These are phyloP conservation scores for Drosophila hamatofila DNA, from an alignment of 2,888 invertebrate genomes.

Conservation along the genomic window DNA sequence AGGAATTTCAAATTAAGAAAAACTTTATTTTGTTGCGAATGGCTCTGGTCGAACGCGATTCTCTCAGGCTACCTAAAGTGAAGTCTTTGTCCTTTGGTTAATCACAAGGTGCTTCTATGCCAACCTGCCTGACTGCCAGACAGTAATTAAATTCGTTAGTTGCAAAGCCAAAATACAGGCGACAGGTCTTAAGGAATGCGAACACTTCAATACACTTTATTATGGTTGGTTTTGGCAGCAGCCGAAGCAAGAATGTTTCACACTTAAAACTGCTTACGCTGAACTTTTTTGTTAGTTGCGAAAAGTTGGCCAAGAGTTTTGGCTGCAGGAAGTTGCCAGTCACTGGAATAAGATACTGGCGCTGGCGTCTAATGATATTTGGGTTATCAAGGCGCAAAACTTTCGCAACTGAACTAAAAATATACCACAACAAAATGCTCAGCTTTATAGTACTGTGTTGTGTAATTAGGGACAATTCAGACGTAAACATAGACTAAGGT, in stretches of 20 bases:
- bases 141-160: constrained; percentile 56
- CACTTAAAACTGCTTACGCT: constrained; percentile 32
- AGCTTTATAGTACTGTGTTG: neutral
- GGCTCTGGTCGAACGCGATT: constrained; percentile 1
- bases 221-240: constrained; percentile 22
- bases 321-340: constrained; percentile 28
- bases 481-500: neutral
- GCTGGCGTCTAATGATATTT: constrained; percentile 47
- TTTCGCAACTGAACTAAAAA: constrained; percentile 17
- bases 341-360: constrained; percentile 29
- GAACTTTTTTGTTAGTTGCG: constrained; percentile 42
- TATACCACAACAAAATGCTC: constrained; percentile 3
- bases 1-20: constrained; percentile 78
- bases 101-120: constrained; percentile 40
- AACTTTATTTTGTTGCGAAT: constrained; percentile 62
- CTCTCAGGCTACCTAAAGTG: neutral
- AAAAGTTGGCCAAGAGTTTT: constrained; percentile 37
- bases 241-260: constrained; percentile 24
- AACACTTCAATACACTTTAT: constrained; percentile 34
- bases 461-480: neutral
- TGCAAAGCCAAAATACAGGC: constrained; percentile 22
- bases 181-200: constrained; percentile 34
- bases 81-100: constrained; percentile 35
- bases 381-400: constrained; percentile 25
- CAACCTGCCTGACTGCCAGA: constrained; percentile 9